Base-by-base conservation (phyloP, 2,888 invertebrate species). In the Drosophila eohydei region DNA sequence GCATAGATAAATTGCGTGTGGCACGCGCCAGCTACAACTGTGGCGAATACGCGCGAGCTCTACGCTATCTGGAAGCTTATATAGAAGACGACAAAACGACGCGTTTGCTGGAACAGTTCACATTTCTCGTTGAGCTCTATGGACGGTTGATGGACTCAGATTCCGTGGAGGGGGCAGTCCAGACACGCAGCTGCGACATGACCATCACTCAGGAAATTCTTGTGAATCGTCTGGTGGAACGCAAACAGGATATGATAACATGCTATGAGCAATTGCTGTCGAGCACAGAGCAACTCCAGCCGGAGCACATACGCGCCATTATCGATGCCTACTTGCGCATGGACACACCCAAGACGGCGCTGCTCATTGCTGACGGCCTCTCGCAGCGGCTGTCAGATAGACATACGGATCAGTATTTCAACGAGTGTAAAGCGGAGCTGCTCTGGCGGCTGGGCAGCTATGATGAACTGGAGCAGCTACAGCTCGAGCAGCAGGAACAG, bases 111-210 rank as follows among this genome's bases (percentile, higher is more conserved):
- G 94, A 95, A 9, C 95, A 95, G 76, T 91, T 96, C 52, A 94
- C 95, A 0, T 94, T 95, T 75, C 91, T 96, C 38, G 95, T 95
- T 0, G 96, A 97, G 93, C 95, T 98, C 82, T 98, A 98, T 91
- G 96, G 97, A 0, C 94, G 96, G 70, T 92, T 99, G 72, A 96
- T 97, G 91, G 98, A 99, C 91, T 95, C 97, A 0, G 98, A 99
- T 92, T 97, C 97, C 11, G 96, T 98, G 0, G 95, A 96, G 75
- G 98, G 96, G 9, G 95, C 96, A 9, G 94, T 96, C 57, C 96
- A 96, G 14, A 94, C 97, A 75, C 95, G 97, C 88, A 94, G 95
- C 63, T 94, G 95, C 0, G 95, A 96, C 82, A 96, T 97, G 2
- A 96, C 96, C 0, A 92, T 97, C 4, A 95, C 96, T 65, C 97